Evolutionary conservation across 2,797 vertebrate species (phyloP), one percentile per base, ranked within the genome.

Genomic region (Scarus forsteni): DNA sequence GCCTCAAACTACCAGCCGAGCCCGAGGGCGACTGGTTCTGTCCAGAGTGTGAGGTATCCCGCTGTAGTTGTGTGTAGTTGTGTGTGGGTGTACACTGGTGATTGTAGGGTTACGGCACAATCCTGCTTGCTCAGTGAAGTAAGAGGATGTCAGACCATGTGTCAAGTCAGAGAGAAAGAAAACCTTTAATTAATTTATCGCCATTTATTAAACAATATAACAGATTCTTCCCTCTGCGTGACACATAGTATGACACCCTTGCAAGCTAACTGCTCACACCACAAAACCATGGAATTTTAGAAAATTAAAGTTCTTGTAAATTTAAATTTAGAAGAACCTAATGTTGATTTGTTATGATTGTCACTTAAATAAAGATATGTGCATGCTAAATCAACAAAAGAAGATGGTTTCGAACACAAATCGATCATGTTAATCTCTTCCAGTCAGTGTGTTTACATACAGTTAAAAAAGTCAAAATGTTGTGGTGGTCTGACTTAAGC

Each of bases 21-120:
- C 95, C 95, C 35, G 95, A 95, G 95, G 98, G 98, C 92, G 98
- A 99, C 97, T 99, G 98, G 98, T 99, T 99, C 97, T 99, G 98
- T 94, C 95, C 95, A 46, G 95, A 95, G 94, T 93, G 92, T 92
- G 92, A 93, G 92, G 92, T 93, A 92, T 91, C 89, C 83, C 75
- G 60, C 58, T 67, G 73, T 71, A 84, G 80, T 83, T 42, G 15
- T 66, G 77, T 83, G 79, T 79, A n/a, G n/a, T 60, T 80, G 79
- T 83, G 79, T 90, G 84, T 75, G 70, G 69, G 48, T 83, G 76
- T 80, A 46, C 68, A 62, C 48, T 57, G 69, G 27, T 10, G 16
- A 74, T 54, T 78, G 70, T 73, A 35, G 52, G 36, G 66, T 42
- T 77, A n/a, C 52, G 45, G 60, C 67, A 79, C 66, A 60, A 36